Evolutionary conservation across 2,113 vertebrate species (phyloP), one percentile per base, ranked within the genome.

Genomic region (Typhlomys cinereus): DNA sequence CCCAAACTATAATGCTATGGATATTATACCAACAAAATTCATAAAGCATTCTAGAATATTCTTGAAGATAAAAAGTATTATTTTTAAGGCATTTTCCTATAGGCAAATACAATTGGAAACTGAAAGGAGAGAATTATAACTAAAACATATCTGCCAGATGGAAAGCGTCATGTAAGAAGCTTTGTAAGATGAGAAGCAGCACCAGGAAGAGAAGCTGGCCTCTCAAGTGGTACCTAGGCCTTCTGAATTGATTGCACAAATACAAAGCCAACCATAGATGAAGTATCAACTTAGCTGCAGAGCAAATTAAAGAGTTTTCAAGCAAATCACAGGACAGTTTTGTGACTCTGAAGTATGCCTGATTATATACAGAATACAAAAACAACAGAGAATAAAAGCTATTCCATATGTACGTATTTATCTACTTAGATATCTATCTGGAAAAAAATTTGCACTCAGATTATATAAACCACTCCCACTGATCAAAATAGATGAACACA

Each of bases 401-500:
- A 83, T 54, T 36, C 31, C 48, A 39, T 73, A 67, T 57, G 73
- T 34, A 67, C 27, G 15, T 41, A 25, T 78, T 4, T 10, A n/a
- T 50, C 5, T 15, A 25, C 36, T 17, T 4, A 50, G 6, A 59
- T 13, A 34, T 57, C 17, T 25, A 69, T 36, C 31, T 89, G 59
- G 78, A 34, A 90, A 75, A 74, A 29, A 88, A 87, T 48, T 44
- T 31, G 64, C 48, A 92, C 48, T 74, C 71, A 85, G 25, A 59
- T 82, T 69, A 71, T 36, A 71, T 44, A 89, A 81, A 27, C 18
- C 36, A 87, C 1, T 61, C 27, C 44, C 48, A 70, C 17, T 80
- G 80, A 91, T 62, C 61, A 46, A 64, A 85, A 79, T n/a, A n/a
- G n/a, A n/a, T 41, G 91, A 92, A 94, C n/a, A 78, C 6, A 88